These are phyloP conservation scores for Selene dorsalis DNA, from an alignment of 2,797 vertebrate genomes.

Conservation along the genomic window DNA sequence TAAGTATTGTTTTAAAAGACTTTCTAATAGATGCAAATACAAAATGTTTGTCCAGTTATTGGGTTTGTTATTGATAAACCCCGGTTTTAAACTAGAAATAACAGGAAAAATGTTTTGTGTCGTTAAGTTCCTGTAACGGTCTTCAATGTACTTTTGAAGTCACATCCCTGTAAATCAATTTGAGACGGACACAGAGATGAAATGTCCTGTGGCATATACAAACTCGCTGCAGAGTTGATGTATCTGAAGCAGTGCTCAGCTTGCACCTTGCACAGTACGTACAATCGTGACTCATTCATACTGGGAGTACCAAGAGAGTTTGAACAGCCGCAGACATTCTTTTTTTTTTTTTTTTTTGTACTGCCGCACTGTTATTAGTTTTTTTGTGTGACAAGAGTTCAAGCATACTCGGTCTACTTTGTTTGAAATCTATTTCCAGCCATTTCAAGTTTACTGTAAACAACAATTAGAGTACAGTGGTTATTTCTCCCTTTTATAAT, in stretches of 20 bases:
- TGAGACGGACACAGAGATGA: conserved; percentile 1
- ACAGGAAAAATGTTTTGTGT: background rate
- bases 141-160: background rate
- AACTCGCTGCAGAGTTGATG: conserved; percentile 8
- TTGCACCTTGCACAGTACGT: conserved; percentile 59
- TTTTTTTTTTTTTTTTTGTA: conserved; percentile 30
- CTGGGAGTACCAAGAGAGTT: conserved; percentile 45
- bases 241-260: conserved; percentile 11
- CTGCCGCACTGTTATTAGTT: conserved; percentile 42
- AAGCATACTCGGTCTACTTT: conserved; percentile 38
- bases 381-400: conserved; percentile 42
- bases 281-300: conserved; percentile 46
- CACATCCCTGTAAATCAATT: background rate
- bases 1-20: background rate
- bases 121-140: background rate
- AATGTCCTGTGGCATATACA: background rate
- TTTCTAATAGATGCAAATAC: background rate
- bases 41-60: background rate
- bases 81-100: background rate
- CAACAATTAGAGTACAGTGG: conserved; percentile 58
- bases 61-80: background rate
- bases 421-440: conserved; percentile 63
- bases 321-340: conserved; percentile 22
- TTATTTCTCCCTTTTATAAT: conserved; percentile 43
- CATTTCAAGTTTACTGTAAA: conserved; percentile 57